phyloP scores from a whole-genome alignment of 2,113 vertebrate species.

The Etheostoma cragini region DNA sequence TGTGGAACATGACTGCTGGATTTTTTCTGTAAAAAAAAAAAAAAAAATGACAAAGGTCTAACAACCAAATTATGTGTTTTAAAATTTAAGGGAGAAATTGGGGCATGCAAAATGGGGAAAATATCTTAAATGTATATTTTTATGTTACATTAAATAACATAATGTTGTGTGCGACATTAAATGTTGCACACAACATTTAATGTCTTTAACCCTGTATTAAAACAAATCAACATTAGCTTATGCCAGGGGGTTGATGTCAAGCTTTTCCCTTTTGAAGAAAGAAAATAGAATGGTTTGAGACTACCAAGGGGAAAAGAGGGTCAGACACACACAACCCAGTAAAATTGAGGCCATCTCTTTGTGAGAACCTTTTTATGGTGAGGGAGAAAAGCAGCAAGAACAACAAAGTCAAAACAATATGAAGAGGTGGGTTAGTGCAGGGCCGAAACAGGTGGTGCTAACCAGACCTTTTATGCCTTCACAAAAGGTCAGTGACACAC shows the following conservation, averaged over 20 bases:
- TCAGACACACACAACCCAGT: constrained; percentile 37
- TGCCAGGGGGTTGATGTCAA: background rate
- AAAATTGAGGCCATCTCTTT: constrained; percentile 53
- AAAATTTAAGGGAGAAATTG: background rate
- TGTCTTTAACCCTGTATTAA: background rate
- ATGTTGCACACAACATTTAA: background rate
- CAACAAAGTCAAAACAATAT: constrained; percentile 58
- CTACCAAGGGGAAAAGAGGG: constrained; percentile 26
- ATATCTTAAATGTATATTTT: too few species aligned
- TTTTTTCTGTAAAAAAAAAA: too few species aligned
- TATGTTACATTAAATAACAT: too few species aligned
- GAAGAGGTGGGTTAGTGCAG: constrained; percentile 54
- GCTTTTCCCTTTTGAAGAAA: background rate
- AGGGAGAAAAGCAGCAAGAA: constrained; percentile 46
- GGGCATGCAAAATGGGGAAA: background rate
- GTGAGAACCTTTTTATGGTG: constrained; percentile 45
- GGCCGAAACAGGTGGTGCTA: constrained; percentile 70
- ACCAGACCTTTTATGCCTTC: constrained; percentile 66
- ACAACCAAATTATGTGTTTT: background rate
- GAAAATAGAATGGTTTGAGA: background rate
- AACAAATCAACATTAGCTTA: background rate
- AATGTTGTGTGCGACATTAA: too few species aligned
- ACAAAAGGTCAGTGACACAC: constrained; percentile 71
- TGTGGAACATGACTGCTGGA: background rate
- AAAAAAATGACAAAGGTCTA: background rate